Evolutionary conservation across 2,888 invertebrate genomes (phyloP), one percentile per base, ranked within the genome.

Genomic region (Aphrophora alni): DNA sequence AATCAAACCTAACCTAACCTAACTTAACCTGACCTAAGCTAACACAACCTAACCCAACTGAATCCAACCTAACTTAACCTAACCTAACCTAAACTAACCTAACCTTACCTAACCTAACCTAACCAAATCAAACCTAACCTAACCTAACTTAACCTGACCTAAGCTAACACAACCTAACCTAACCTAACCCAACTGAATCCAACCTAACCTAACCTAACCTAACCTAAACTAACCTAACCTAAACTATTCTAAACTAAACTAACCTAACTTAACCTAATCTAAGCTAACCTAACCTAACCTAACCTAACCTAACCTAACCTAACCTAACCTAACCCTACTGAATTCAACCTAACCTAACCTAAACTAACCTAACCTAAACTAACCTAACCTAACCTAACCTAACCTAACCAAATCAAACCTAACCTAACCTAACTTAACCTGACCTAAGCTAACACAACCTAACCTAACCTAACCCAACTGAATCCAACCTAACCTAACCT

Each of bases 231-330:
- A 33, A 33, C 33, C 33, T 33, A 33, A 33, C 33, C 33, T 33
- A 8, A 8, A 26, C 73, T 8, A 8, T 1, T 28, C 17, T 33
- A 27, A 12, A 21, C 73, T 33, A n/a, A 73, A n/a, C 27, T 28
- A 5, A 10, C 73, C 73, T 73, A 8, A 73, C 73, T 24, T 5
- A 27, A 26, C 14, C 38, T 28, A 28, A 14, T 17, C 24, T 33
- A 73, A 73, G 5, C 33, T 73, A 17, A 73, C 38, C 73, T 27
- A n/a, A 28, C 38, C 24, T 73, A 73, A 28, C 33, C 33, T 28
- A 73, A 71, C 71, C 71, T 71, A 25, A 73, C 73, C 28, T 73
- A 28, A 73, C 33, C 73, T 33, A 73, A 73, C 73, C 27, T 73
- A 73, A 24, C 10, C 21, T 68, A 68, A 12, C 68, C 27, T 27